Percentiles rank a stretch among this genome's conserved stretches.
These are phyloP conservation scores for Chloromyia formosa DNA, from an alignment of 2,888 invertebrate species.

Conservation along the genomic window DNA sequence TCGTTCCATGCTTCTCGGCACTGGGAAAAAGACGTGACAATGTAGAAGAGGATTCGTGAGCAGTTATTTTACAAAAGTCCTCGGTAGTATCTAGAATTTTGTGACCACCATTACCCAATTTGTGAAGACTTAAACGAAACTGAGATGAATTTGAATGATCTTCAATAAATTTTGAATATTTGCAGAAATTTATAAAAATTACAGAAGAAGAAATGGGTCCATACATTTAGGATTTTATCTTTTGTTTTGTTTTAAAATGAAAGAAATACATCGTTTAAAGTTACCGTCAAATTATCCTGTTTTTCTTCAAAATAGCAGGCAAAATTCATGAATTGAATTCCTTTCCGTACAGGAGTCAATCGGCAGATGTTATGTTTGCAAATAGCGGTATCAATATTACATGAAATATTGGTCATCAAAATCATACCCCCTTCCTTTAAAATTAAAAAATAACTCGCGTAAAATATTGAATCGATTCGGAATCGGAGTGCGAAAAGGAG, in stretches of 20 bases:
- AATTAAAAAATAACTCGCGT: too few relatives aligned
- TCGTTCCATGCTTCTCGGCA: neutral
- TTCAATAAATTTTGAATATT: neutral
- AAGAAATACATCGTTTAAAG: too few relatives aligned
- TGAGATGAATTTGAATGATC: neutral
- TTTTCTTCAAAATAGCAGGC: neutral
- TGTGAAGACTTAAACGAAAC: neutral
- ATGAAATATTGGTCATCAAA: too few relatives aligned
- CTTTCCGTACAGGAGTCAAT: neutral
- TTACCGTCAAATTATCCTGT: neutral
- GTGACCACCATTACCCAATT: neutral
- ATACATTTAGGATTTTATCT: too few relatives aligned
- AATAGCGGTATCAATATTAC: too few relatives aligned
- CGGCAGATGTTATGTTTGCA: neutral
- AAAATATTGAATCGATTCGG: too few relatives aligned
- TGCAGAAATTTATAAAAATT: too few relatives aligned
- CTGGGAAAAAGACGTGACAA: neutral
- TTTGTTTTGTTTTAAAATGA: too few relatives aligned
- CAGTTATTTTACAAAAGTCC: neutral
- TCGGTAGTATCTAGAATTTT: neutral
- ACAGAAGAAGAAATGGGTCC: too few relatives aligned
- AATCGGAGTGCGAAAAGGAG: too few relatives aligned
- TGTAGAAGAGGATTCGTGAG: neutral
- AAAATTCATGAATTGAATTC: neutral
- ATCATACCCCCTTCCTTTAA: too few relatives aligned